These are phyloP conservation scores for Nyctalus aviator DNA, from an alignment of 2,797 vertebrate species.

Conservation along the genomic window DNA sequence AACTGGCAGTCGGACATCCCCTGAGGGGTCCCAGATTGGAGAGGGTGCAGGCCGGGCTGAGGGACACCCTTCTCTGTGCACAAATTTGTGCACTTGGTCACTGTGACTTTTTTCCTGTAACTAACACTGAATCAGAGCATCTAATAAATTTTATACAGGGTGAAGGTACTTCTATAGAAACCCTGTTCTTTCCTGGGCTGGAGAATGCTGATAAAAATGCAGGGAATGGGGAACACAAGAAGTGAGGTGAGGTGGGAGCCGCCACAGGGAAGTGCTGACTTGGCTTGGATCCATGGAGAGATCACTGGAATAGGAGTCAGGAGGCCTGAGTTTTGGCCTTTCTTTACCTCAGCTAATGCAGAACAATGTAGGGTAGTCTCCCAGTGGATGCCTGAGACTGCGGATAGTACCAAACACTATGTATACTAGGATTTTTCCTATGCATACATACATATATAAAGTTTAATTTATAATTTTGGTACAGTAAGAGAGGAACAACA, in stretches of 20 bases:
- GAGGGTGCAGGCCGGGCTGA: too few species aligned
- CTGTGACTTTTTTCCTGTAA: slow-evolving; percentile 5
- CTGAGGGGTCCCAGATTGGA: too few species aligned
- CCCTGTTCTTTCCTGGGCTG: neutral
- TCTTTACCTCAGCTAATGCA: neutral
- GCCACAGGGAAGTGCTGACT: neutral
- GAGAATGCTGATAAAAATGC: slow-evolving; percentile 11
- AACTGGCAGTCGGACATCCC: too few species aligned
- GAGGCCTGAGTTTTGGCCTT: neutral
- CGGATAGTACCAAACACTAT: neutral
- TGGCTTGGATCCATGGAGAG: neutral
- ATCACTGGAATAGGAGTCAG: neutral
- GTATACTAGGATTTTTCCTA: neutral
- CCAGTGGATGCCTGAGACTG: neutral
- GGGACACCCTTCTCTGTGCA: too few species aligned
- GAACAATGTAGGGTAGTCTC: neutral
- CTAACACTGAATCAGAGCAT: slow-evolving; percentile 57
- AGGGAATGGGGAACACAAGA: neutral
- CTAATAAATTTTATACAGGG: slow-evolving; percentile 28
- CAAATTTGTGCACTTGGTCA: too few species aligned
- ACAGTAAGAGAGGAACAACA: neutral
- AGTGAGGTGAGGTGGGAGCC: too few species aligned
- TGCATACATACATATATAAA: neutral
- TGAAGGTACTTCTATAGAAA: slow-evolving; percentile 42
- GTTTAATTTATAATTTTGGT: neutral